Percentiles rank a stretch among this genome's conserved stretches.
Conservation (phyloP, 2,797 vertebrate species). For the Hafferia zeledoni region DNA sequence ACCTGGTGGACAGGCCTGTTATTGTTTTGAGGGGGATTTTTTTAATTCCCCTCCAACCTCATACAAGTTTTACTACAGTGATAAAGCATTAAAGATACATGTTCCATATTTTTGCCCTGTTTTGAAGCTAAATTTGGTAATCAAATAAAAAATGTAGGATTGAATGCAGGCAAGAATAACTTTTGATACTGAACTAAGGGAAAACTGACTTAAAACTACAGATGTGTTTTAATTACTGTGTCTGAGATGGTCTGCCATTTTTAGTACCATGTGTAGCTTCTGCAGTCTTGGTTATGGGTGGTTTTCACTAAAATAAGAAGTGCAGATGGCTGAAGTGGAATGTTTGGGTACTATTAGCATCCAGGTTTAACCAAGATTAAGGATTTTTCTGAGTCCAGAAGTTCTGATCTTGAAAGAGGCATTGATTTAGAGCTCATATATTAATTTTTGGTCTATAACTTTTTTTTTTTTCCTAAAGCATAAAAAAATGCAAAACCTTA, state of each 20-base stretch:
- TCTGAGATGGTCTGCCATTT: background rate
- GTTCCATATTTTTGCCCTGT: background rate
- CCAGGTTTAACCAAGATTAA: background rate
- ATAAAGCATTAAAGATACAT: background rate
- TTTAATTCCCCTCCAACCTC: background rate
- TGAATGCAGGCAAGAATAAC: background rate
- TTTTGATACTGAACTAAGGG: background rate
- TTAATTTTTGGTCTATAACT: background rate
- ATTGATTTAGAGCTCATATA: background rate
- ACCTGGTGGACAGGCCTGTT: background rate
- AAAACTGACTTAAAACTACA: background rate
- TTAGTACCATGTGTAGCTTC: background rate
- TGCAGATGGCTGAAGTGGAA: background rate
- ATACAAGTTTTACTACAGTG: background rate
- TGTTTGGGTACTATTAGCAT: background rate
- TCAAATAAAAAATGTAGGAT: background rate
- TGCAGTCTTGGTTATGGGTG: background rate
- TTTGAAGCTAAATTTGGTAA: background rate
- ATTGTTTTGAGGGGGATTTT: background rate
- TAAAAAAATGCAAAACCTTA: slow-evolving; percentile 37
- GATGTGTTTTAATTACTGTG: background rate
- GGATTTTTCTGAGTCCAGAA: background rate
- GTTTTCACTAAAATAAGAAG: background rate
- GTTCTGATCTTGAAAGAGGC: background rate
- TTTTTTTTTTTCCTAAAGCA: background rate